These are phyloP conservation scores for Heliothis virescens DNA, from an alignment of 1,140 invertebrate genomes.

Conservation along the genomic window DNA sequence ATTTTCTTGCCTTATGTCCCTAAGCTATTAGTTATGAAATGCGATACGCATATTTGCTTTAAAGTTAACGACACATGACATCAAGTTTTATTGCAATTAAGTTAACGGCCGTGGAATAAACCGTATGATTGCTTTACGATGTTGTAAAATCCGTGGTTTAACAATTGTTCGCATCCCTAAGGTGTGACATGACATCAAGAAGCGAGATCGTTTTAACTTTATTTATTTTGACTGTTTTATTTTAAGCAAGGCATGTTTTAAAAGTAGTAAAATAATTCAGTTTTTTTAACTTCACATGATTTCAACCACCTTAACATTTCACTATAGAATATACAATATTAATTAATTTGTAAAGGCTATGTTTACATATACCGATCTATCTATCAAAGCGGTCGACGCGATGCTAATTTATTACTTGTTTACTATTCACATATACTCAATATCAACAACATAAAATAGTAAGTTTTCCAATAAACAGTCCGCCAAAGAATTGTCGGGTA, in stretches of 20 bases:
- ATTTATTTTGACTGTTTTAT: not conserved
- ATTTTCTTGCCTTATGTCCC: not conserved
- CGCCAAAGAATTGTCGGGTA: slow-evolving; percentile 30
- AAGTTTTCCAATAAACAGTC: slow-evolving; percentile 45
- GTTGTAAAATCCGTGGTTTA: slow-evolving; percentile 46
- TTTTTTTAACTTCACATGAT: too few relatives aligned
- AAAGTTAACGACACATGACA: slow-evolving; percentile 46
- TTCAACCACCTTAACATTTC: not conserved
- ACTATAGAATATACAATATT: not conserved
- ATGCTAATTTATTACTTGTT: slow-evolving; percentile 66
- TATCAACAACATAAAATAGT: slow-evolving; percentile 45
- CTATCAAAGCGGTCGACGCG: slow-evolving; percentile 48
- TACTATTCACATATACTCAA: slow-evolving; percentile 51
- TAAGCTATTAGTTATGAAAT: not conserved
- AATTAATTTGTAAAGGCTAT: slow-evolving; percentile 51
- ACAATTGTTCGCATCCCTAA: slow-evolving; percentile 44
- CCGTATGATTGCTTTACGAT: slow-evolving; percentile 47
- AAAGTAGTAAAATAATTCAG: too few relatives aligned
- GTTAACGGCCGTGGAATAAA: slow-evolving; percentile 35
- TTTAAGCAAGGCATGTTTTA: not conserved
- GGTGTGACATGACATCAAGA: slow-evolving; percentile 19
- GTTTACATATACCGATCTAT: slow-evolving; percentile 54
- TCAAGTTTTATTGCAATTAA: slow-evolving; percentile 47
- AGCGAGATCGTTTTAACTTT: slow-evolving; percentile 7
- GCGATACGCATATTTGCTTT: slow-evolving; percentile 30